Evolutionary conservation across 2,797 vertebrate genomes (phyloP).

Genomic region (Microctenopoma steveboyesi): DNA sequence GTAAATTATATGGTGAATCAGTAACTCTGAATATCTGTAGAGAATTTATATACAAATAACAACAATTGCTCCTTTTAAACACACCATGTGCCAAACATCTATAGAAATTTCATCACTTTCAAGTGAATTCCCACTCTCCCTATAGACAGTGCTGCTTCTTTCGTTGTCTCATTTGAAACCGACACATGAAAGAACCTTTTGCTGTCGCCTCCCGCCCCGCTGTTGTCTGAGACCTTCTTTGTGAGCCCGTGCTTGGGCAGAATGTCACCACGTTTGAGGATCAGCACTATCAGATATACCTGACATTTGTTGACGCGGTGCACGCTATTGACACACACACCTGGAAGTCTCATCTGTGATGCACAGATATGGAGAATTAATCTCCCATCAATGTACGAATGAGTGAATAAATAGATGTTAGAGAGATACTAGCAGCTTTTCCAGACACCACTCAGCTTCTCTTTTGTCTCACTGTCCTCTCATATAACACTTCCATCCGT

Average conservation of each 20-base stretch:
- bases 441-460: conserved; percentile 12
- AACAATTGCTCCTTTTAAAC: background rate
- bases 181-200: conserved; percentile 18
- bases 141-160: conserved; percentile 14
- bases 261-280: conserved; percentile 53
- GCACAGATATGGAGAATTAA: conserved; percentile 53
- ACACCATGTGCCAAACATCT: background rate
- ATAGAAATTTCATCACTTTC: conserved; percentile 2
- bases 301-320: conserved; percentile 61
- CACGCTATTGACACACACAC: conserved; percentile 51
- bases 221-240: conserved; percentile 20
- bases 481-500: conserved; percentile 50
- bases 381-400: conserved; percentile 17
- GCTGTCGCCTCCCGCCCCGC: conserved; percentile 11
- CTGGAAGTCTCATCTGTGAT: conserved; percentile 47
- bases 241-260: conserved; percentile 7
- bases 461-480: conserved; percentile 26
- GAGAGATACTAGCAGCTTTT: conserved; percentile 21
- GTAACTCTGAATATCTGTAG: background rate
- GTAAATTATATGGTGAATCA: background rate
- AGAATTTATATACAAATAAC: conserved; percentile 1
- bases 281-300: conserved; percentile 51
- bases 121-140: background rate
- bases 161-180: conserved; percentile 35
- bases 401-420: conserved; percentile 31